Evolutionary conservation across 2,888 invertebrate genomes (phyloP).

Genomic region (Agonopterix arenella): DNA sequence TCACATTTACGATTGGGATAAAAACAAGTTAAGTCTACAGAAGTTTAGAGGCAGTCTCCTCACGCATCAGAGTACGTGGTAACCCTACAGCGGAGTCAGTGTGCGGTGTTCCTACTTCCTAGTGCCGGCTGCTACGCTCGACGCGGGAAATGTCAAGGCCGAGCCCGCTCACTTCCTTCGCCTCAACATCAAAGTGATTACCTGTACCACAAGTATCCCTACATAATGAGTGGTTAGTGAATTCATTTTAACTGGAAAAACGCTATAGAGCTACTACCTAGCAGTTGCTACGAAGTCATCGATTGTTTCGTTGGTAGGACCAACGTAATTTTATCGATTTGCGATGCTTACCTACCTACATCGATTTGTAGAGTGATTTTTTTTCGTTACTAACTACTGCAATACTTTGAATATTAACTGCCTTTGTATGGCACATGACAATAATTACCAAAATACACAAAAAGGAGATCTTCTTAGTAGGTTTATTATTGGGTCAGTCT

Average conservation of each 20-base stretch:
- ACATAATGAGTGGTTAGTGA: too few relatives aligned
- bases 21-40: not conserved
- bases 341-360: too few relatives aligned
- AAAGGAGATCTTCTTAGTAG: too few relatives aligned
- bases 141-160: constrained; percentile 70
- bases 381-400: too few relatives aligned
- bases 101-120: constrained; percentile 43
- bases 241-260: too few relatives aligned
- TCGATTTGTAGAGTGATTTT: too few relatives aligned
- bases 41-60: not conserved
- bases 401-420: too few relatives aligned
- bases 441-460: too few relatives aligned
- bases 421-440: too few relatives aligned
- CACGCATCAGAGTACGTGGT: constrained; percentile 7
- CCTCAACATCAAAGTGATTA: constrained; percentile 15
- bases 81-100: constrained; percentile 19
- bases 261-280: constrained; percentile 12
- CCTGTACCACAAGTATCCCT: constrained; percentile 12
- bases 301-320: too few relatives aligned
- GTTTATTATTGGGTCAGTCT: too few relatives aligned
- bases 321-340: too few relatives aligned
- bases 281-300: not conserved
- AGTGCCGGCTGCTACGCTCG: constrained; percentile 34
- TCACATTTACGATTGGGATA: not conserved
- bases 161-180: constrained; percentile 67